Conservation (phyloP, 2,113 vertebrate species). For the Apodemus speciosus region DNA sequence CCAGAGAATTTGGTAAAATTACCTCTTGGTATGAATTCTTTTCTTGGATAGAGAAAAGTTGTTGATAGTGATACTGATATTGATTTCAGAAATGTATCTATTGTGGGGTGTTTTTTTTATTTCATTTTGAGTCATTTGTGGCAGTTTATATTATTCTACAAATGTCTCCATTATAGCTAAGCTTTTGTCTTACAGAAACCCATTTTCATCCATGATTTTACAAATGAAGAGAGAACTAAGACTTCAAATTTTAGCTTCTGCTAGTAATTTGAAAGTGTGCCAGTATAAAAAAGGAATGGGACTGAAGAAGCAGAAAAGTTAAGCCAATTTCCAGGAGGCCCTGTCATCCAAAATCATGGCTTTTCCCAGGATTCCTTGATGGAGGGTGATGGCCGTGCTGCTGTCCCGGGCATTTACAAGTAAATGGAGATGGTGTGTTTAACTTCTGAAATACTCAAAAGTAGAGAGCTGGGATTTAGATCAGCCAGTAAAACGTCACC, state of each 20-base stretch:
- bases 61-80: not conserved
- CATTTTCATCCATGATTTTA: not conserved
- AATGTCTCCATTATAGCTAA: not conserved
- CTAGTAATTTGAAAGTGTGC: not conserved
- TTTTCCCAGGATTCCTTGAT: not conserved
- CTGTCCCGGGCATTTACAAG: not conserved
- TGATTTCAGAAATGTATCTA: conserved; percentile 12
- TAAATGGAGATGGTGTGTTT: not conserved
- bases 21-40: not conserved
- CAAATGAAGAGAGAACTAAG: not conserved
- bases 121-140: conserved; percentile 10
- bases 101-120: not conserved
- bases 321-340: not conserved
- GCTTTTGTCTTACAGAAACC: conserved; percentile 1
- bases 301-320: not conserved
- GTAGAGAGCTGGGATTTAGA: not conserved
- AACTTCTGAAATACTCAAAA: not conserved
- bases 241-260: not conserved
- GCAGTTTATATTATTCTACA: not conserved
- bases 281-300: not conserved
- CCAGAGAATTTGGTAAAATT: conserved; percentile 50
- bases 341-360: not conserved
- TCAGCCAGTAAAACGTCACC: too few relatives aligned
- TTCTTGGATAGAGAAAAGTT: not conserved
- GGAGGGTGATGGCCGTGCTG: not conserved